Evolutionary conservation across 2,888 invertebrate species (phyloP), one percentile per base, ranked within the genome.

Genomic region (Trissonchulus latispiculum): DNA sequence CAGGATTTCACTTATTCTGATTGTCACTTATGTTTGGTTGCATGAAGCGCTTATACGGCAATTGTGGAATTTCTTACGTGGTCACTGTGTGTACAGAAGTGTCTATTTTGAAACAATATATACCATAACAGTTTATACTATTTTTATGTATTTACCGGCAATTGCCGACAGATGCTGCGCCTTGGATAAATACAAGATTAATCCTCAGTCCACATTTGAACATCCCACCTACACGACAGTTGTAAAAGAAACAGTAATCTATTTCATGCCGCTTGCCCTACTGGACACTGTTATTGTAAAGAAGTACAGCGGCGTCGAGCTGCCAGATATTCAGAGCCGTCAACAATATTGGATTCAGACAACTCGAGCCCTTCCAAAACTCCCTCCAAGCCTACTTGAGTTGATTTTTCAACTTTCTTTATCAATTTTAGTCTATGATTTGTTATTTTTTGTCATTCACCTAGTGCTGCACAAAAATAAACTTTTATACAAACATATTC

Each of bases 211-310:
- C 18, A n/a, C 18, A n/a, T 59, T 59, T 59, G 59, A 59, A n/a
- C 59, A 59, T 59, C 59, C 59, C 18, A 59, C 59, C 59, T 59
- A 59, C n/a, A 59, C 59, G n/a, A 59, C n/a, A n/a, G n/a, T 59
- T 23, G 59, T n/a, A 23, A 59, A 59, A 59, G 59, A 59, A 59
- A n/a, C 59, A n/a, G n/a, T 59, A 59, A 59, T 59, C n/a, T 59
- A 59, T 59, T 23, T 59, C 18, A 59, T 59, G 18, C 59, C 59
- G 18, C 59, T 59, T n/a, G 59, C 59, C 18, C 18, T n/a, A 59
- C 59, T 59, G 59, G 59, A 59, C 59, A 59, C 59, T 18, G 18
- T 59, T n/a, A n/a, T 59, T 18, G 59, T 59, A 23, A 59, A 59
- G n/a, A 18, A 59, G 59, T 59, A 59, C 59, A n/a, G 18, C n/a